Percentiles rank a stretch among this genome's conserved stretches.
phyloP scores from a whole-genome alignment of 2,113 vertebrate genomes.

The Otus sunia region DNA sequence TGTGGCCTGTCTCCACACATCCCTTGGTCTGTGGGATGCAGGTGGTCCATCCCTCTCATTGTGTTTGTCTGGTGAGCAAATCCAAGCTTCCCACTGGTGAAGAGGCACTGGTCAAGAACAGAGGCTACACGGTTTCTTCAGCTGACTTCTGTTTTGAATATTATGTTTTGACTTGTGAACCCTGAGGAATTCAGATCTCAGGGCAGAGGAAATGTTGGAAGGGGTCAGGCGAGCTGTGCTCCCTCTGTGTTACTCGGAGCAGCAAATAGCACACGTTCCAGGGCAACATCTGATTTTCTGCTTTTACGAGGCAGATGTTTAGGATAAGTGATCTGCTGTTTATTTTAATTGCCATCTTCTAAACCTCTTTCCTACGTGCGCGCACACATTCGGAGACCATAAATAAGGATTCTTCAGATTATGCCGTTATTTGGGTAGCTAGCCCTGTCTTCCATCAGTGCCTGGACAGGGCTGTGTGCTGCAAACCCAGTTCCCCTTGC shows the following conservation, averaged over 20 bases:
- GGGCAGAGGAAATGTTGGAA: slow-evolving; percentile 23
- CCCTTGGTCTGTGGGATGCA: neutral
- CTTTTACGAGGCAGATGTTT: slow-evolving; percentile 59
- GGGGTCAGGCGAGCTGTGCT: slow-evolving; percentile 22
- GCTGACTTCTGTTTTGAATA: neutral
- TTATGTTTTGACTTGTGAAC: neutral
- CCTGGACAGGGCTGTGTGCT: neutral
- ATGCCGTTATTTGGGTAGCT: neutral
- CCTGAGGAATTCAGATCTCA: neutral
- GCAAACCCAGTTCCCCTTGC: neutral
- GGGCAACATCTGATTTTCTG: slow-evolving; percentile 68
- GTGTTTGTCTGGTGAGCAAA: neutral
- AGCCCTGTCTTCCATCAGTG: slow-evolving; percentile 30
- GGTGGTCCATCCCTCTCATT: neutral
- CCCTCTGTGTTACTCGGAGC: neutral
- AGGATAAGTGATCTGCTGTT: slow-evolving; percentile 40
- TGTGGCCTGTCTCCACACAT: neutral
- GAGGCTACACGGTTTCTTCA: neutral
- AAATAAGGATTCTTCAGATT: slow-evolving; percentile 22
- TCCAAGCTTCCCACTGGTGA: neutral
- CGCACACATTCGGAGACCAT: neutral
- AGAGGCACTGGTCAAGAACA: neutral
- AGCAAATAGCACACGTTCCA: slow-evolving; percentile 35
- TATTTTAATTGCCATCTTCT: slow-evolving; percentile 21
- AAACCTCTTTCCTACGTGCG: neutral